phyloP scores from a whole-genome alignment of 2,797 vertebrate species.

The Bovichtus diacanthus region DNA sequence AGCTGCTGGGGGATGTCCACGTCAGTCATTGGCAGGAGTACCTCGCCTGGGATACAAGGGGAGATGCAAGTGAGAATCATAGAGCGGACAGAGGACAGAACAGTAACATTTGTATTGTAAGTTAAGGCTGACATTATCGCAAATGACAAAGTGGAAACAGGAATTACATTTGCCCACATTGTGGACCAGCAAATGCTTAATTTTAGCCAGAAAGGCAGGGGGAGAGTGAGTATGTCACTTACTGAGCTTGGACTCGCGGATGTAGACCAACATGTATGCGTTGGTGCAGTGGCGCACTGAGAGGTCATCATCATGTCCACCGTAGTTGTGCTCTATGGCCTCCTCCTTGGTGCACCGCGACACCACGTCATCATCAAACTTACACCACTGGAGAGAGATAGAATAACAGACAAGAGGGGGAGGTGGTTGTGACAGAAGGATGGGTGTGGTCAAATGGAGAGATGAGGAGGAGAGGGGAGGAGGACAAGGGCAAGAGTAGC shows the following conservation, averaged over 20 bases:
- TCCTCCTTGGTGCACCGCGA: constrained; percentile 99
- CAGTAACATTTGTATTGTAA: not conserved
- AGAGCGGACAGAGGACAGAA: not conserved
- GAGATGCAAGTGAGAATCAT: not conserved
- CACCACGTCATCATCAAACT: constrained; percentile 98
- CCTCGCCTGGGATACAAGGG: constrained; percentile 88
- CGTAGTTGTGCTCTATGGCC: constrained; percentile 98
- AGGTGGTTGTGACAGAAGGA: not conserved
- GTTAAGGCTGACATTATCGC: not conserved
- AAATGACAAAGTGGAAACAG: not conserved
- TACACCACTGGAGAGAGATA: constrained; percentile 91
- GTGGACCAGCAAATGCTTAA: not conserved
- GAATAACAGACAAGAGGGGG: not conserved
- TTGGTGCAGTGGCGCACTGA: constrained; percentile 99
- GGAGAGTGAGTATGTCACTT: constrained; percentile 63
- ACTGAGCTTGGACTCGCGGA: constrained; percentile 98
- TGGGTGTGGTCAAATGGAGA: not conserved
- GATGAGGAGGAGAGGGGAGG: not conserved
- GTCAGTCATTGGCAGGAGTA: constrained; percentile 95
- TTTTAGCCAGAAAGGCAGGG: not conserved
- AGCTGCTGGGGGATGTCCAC: constrained; percentile 98
- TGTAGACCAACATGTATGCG: constrained; percentile 99
- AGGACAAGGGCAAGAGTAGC: not conserved
- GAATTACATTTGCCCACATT: not conserved
- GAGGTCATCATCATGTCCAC: constrained; percentile 96